A percentile compares a stretch with the other conserved stretches of the same genome.
Conservation (phyloP, 1,140 invertebrate genomes). For the Apis cerana region DNA sequence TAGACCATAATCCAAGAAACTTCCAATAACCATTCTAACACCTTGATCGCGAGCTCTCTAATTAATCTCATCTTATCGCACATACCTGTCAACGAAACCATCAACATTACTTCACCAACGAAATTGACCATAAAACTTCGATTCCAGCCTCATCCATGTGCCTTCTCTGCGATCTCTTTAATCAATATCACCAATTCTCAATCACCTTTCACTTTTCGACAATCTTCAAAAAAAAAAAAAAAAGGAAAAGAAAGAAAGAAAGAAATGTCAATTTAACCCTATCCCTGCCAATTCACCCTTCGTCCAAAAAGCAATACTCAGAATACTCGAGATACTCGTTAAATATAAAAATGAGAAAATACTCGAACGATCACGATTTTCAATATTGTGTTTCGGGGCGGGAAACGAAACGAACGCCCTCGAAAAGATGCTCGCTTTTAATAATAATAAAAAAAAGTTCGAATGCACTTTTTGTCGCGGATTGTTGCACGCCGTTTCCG, state of each 20-base stretch:
- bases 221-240: too few species aligned
- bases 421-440: too few species aligned
- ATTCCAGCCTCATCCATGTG: neutral
- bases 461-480: neutral
- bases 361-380: too few species aligned
- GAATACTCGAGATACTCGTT: too few species aligned
- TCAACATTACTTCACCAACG: slow-evolving; percentile 38
- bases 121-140: neutral
- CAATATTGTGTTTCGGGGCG: neutral
- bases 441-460: neutral
- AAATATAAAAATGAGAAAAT: too few species aligned
- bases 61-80: neutral
- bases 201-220: neutral
- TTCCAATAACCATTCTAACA: slow-evolving; percentile 1
- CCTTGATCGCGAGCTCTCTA: neutral
- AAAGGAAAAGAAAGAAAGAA: too few species aligned
- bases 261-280: too few species aligned
- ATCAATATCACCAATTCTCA: neutral
- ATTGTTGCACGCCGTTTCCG: slow-evolving; percentile 3
- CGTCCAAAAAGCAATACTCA: too few species aligned
- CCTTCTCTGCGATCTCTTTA: neutral
- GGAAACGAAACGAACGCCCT: too few species aligned
- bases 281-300: too few species aligned
- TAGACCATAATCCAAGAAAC: neutral
- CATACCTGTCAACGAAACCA: slow-evolving; percentile 47